Conservation (phyloP, 2,113 vertebrate species). For the Puma concolor region DNA sequence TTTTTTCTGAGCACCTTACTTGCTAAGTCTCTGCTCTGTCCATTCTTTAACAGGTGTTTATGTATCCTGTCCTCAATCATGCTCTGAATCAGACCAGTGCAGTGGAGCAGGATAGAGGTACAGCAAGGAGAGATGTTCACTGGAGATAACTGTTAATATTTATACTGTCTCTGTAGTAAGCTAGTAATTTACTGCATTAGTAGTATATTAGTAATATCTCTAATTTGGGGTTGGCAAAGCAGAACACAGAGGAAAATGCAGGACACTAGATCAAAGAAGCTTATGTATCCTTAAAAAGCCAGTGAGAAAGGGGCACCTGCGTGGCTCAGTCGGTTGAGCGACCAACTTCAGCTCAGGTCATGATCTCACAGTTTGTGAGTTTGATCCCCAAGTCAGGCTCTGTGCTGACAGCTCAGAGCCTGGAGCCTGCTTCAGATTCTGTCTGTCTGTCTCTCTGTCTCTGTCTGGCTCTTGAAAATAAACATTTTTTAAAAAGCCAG, state of each 20-base stretch:
- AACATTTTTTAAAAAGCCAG: not conserved
- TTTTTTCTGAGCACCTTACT: not conserved
- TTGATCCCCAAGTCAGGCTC: too few relatives aligned
- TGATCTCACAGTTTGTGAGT: too few relatives aligned
- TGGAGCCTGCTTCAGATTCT: too few relatives aligned
- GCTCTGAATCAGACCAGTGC: not conserved
- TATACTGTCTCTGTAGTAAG: not conserved
- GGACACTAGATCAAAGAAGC: not conserved
- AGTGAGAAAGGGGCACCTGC: not conserved
- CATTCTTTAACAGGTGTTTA: not conserved
- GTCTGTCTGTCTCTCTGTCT: too few relatives aligned
- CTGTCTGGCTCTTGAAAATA: too few relatives aligned
- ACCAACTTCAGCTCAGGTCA: too few relatives aligned
- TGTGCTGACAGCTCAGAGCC: too few relatives aligned
- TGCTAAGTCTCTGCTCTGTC: not conserved
- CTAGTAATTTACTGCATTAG: not conserved
- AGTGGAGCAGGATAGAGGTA: not conserved
- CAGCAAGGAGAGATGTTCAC: not conserved
- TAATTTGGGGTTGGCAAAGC: not conserved
- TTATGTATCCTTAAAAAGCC: not conserved
- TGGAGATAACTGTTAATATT: slow-evolving; percentile 5
- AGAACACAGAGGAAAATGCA: not conserved
- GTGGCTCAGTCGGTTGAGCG: too few relatives aligned
- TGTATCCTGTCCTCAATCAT: not conserved
- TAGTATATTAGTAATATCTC: not conserved